A percentile compares a stretch with the other conserved stretches of the same genome.
These are phyloP conservation scores for Pachyseris speciosa DNA, from an alignment of 64 coral and sea anemone species.

Conservation along the genomic window DNA sequence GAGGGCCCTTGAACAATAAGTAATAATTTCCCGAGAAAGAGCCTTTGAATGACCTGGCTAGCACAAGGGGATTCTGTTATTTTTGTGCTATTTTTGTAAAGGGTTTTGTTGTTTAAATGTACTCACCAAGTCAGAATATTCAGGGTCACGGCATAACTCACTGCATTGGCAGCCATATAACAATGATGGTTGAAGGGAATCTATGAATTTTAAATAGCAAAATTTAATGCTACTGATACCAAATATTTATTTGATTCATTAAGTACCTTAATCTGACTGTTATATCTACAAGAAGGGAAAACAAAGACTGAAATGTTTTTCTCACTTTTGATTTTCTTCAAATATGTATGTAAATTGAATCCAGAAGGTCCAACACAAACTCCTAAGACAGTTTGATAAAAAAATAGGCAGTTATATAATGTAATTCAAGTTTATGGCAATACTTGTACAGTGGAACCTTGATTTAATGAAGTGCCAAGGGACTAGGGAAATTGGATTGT, in stretches of 20 bases:
- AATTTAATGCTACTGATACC: no score
- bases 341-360: slow-evolving; percentile 7
- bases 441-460: background rate
- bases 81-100: no score
- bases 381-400: no score
- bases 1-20: no score
- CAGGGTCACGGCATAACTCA: background rate
- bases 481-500: no score
- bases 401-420: background rate
- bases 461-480: no score
- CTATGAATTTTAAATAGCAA: no score
- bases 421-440: background rate
- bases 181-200: no score
- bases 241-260: background rate
- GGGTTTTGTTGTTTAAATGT: no score
- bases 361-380: background rate
- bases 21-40: no score
- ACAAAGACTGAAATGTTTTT: background rate
- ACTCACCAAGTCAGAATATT: slow-evolving; percentile 9
- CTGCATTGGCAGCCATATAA: background rate
- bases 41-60: no score
- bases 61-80: no score
- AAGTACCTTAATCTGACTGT: background rate
- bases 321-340: slow-evolving; percentile 5
- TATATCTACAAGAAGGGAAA: background rate